Conservation (phyloP, 2,797 vertebrate species). For the Morelia viridis region DNA sequence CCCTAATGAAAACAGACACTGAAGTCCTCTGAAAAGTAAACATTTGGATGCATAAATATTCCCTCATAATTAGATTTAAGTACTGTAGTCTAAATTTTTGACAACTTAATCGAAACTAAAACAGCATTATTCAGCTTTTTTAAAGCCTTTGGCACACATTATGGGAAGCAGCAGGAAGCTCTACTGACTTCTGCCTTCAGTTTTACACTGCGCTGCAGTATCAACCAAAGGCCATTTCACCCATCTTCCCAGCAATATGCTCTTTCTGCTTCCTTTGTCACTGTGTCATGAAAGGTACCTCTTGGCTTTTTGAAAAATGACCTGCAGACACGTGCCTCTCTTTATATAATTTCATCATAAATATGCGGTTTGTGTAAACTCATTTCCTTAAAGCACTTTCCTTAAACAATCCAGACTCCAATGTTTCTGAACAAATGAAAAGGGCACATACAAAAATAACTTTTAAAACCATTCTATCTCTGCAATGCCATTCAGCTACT, state of each 20-base stretch:
- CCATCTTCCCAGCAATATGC: background rate
- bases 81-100: slow-evolving; percentile 31
- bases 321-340: slow-evolving; percentile 60
- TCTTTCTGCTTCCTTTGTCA: background rate
- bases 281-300: slow-evolving; percentile 19
- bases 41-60: slow-evolving; percentile 39
- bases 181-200: background rate
- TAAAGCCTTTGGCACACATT: slow-evolving; percentile 8
- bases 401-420: slow-evolving; percentile 27
- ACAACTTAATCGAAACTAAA: slow-evolving; percentile 48
- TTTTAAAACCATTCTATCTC: slow-evolving; percentile 68
- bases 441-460: slow-evolving; percentile 46
- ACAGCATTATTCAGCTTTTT: slow-evolving; percentile 32
- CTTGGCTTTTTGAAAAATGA: slow-evolving; percentile 51
- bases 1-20: slow-evolving; percentile 21
- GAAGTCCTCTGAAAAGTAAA: slow-evolving; percentile 37
- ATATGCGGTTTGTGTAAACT: slow-evolving; percentile 51
- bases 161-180: slow-evolving; percentile 6
- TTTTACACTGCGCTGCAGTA: background rate
- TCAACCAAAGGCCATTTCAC: background rate
- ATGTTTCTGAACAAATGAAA: slow-evolving; percentile 50
- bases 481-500: slow-evolving; percentile 69
- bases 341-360: slow-evolving; percentile 44
- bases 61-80: slow-evolving; percentile 42
- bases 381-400: slow-evolving; percentile 60